phyloP scores from a whole-genome alignment of 2,888 invertebrate species.

The Pseudococcus viburni region DNA sequence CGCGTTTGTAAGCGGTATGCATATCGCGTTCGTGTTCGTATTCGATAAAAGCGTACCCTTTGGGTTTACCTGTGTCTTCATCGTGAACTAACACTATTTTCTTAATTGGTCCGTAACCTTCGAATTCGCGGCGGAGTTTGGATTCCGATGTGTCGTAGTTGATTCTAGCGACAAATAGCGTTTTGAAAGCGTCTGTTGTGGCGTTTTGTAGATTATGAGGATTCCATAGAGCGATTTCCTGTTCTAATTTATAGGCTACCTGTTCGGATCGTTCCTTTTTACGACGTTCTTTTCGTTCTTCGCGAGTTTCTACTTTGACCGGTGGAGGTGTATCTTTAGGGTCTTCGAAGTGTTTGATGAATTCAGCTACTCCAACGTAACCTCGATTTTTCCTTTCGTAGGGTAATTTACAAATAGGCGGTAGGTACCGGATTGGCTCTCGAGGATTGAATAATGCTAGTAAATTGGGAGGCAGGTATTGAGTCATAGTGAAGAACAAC shows the following conservation, averaged over 20 bases:
- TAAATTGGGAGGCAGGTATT: constrained; percentile 97
- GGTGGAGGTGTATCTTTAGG: constrained; percentile 98
- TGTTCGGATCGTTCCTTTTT: constrained; percentile 95
- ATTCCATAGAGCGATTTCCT: constrained; percentile 96
- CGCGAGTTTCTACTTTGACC: constrained; percentile 93
- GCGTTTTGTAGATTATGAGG: constrained; percentile 84
- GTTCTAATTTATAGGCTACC: constrained; percentile 97
- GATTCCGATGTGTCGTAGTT: constrained; percentile 99
- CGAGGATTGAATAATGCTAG: constrained; percentile 97
- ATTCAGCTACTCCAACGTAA: constrained; percentile 89
- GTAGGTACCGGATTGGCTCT: constrained; percentile 95
- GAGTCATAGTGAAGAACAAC: constrained; percentile 82
- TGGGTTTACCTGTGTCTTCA: constrained; percentile 90
- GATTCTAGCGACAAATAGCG: constrained; percentile 95
- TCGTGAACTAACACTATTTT: constrained; percentile 94
- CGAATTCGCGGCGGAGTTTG: constrained; percentile 96
- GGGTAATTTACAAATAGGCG: constrained; percentile 94
- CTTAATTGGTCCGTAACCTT: constrained; percentile 97
- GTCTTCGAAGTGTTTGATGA: constrained; percentile 92
- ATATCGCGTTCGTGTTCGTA: constrained; percentile 99
- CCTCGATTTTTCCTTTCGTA: constrained; percentile 96
- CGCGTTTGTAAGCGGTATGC: constrained; percentile 99
- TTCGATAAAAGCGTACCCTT: constrained; percentile 99
- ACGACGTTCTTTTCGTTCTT: constrained; percentile 90
- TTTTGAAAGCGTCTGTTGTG: constrained; percentile 96